phyloP scores from a whole-genome alignment of 2,113 vertebrate genomes.

The Calypte anna region DNA sequence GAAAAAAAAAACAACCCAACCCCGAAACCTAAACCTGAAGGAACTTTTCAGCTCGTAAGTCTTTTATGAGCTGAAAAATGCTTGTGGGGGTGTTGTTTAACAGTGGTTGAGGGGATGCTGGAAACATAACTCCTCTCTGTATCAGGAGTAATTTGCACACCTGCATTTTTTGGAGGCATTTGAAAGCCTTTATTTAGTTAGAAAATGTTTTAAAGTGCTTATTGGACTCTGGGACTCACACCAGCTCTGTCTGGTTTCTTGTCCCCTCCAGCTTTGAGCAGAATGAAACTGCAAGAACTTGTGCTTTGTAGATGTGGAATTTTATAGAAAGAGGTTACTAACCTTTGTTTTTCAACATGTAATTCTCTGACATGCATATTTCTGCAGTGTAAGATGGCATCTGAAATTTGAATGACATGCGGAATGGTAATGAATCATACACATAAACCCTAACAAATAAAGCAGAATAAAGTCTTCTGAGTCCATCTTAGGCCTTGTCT shows the following conservation, averaged over 20 bases:
- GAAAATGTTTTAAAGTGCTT: constrained; percentile 39
- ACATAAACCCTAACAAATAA: constrained; percentile 36
- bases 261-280: constrained; percentile 50
- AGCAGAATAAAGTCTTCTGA: constrained; percentile 28
- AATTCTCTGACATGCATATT: constrained; percentile 38
- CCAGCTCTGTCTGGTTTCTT: constrained; percentile 53
- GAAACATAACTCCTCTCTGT: constrained; percentile 70
- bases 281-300: background rate
- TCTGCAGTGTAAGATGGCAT: constrained; percentile 34
- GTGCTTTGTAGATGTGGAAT: constrained; percentile 42
- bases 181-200: constrained; percentile 68
- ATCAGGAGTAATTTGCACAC: constrained; percentile 78
- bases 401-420: constrained; percentile 52
- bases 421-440: constrained; percentile 29
- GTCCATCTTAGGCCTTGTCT: background rate
- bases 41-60: constrained; percentile 77
- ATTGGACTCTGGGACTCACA: constrained; percentile 45
- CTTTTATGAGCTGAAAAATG: constrained; percentile 79
- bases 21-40: constrained; percentile 28
- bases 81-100: constrained; percentile 68
- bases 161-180: constrained; percentile 74
- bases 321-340: constrained; percentile 44
- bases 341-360: constrained; percentile 53
- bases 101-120: constrained; percentile 57
- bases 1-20: background rate